Base-by-base conservation (phyloP, 2,797 vertebrate species). In the Petrocephalus sullivani region DNA sequence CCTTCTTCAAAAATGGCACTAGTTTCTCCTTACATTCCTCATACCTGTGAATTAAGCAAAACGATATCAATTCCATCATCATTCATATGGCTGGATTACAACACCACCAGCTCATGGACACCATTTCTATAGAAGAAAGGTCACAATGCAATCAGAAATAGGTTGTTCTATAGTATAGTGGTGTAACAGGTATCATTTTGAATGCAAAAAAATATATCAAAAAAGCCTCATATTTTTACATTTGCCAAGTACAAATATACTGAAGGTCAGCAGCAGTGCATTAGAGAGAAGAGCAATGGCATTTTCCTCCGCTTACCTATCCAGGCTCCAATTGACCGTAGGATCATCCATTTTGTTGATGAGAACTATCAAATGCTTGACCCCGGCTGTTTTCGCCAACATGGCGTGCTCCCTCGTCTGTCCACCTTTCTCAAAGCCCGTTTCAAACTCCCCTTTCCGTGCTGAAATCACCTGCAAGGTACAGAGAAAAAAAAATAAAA, bases 331-430 rank as follows among this genome's bases (percentile, higher is more conserved):
- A 95, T 98, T 97, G 88, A 99, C 98, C 37, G 98, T 99, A 88
- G 98, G 98, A 91, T 99, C 98, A 37, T 99, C 98, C 98, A 99
- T 99, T 95, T 99, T 99, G 95, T 99, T 99, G 94, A 99, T 93
- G 90, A 99, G 97, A 91, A 99, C 98, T 91, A 99, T 98, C 92
- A 99, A 96, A 91, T 99, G 98, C 91, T 99, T 99, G 88, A 99
- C 98, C 90, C 98, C 98, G 0, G 98, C 98, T 0, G 98, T 99
- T 95, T 99, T 99, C 90, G 98, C 98, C 94, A 99, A 94, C 98
- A 99, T 99, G 78, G 98, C 98, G 46, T 99, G 98, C 90, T 99
- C 98, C 94, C 98, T 96, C 0, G 98, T 99, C 93, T 99, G 98
- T 87, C 98, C 98, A 0, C 98, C 98, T 92, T 99, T 99, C 93